These are phyloP conservation scores for Takifugu bimaculatus DNA, from an alignment of 2,113 vertebrate genomes.

Conservation along the genomic window DNA sequence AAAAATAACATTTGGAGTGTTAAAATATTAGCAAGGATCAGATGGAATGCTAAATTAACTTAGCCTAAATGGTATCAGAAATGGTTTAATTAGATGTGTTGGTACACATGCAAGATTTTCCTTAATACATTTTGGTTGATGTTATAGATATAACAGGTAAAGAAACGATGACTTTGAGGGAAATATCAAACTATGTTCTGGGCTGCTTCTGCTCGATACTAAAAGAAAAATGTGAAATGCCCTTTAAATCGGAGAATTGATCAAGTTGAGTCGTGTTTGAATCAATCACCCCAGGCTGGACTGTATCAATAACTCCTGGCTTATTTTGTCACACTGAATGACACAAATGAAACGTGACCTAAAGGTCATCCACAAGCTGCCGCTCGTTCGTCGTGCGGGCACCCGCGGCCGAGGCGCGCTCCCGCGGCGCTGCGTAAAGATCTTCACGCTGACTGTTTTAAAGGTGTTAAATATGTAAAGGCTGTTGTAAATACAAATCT, in stretches of 20 bases:
- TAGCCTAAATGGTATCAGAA: too few species aligned
- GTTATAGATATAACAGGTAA: too few species aligned
- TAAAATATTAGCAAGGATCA: too few species aligned
- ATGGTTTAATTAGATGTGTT: too few species aligned
- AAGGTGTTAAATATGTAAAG: constrained; percentile 47
- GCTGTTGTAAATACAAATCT: constrained; percentile 67
- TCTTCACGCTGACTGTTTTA: constrained; percentile 42
- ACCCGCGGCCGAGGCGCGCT: constrained; percentile 18
- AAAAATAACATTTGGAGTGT: neutral
- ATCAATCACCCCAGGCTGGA: constrained; percentile 2
- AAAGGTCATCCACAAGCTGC: constrained; percentile 18
- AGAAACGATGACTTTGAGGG: too few species aligned
- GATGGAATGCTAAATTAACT: too few species aligned
- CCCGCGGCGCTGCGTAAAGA: constrained; percentile 32
- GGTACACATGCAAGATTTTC: too few species aligned
- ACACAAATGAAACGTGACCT: constrained; percentile 33
- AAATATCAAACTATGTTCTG: too few species aligned
- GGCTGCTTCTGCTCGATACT: neutral
- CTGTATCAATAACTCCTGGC: constrained; percentile 73
- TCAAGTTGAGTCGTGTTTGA: too few species aligned
- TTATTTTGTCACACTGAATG: constrained; percentile 76
- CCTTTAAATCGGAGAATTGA: neutral
- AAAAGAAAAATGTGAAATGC: constrained; percentile 22
- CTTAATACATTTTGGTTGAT: too few species aligned
- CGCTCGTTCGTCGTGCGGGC: neutral